Evolutionary conservation across 2,113 vertebrate genomes (phyloP).

Genomic region (Onychorhynchus coronatus): DNA sequence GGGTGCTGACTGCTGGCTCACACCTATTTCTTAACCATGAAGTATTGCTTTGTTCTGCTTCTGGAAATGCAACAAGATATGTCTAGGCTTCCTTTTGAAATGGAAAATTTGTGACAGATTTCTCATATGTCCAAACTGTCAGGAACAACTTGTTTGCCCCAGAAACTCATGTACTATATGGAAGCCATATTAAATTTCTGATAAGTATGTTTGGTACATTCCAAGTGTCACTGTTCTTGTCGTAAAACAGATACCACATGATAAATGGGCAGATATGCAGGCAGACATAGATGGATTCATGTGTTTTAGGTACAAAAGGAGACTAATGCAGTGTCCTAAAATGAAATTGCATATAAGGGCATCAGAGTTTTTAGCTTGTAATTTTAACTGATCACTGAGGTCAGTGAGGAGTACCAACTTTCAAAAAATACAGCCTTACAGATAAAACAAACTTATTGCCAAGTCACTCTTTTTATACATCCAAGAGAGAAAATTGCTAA

Average conservation of each 20-base stretch:
- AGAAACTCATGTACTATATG: conserved; percentile 28
- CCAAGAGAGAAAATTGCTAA: not conserved
- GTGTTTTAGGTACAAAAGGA: not conserved
- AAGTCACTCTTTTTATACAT: not conserved
- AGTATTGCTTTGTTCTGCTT: conserved; percentile 66
- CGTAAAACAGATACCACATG: not conserved
- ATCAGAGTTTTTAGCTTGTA: not conserved
- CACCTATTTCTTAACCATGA: conserved; percentile 53
- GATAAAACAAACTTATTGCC: not conserved
- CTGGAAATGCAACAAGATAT: conserved; percentile 63
- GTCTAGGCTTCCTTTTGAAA: conserved; percentile 62
- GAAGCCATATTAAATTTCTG: conserved; percentile 52
- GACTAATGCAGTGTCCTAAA: not conserved
- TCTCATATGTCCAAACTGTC: conserved; percentile 43
- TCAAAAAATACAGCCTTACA: not conserved
- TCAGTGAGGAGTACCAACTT: not conserved
- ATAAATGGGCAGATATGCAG: conserved; percentile 5
- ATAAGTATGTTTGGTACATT: conserved; percentile 36
- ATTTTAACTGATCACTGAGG: not conserved
- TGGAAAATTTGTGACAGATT: conserved; percentile 64
- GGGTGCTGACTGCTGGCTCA: conserved; percentile 62
- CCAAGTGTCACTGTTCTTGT: conserved; percentile 18
- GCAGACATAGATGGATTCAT: not conserved
- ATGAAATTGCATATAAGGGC: not conserved
- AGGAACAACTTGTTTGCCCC: conserved; percentile 59